phyloP scores from a whole-genome alignment of 2,888 invertebrate genomes.

The Caenorhabditis sp. region DNA sequence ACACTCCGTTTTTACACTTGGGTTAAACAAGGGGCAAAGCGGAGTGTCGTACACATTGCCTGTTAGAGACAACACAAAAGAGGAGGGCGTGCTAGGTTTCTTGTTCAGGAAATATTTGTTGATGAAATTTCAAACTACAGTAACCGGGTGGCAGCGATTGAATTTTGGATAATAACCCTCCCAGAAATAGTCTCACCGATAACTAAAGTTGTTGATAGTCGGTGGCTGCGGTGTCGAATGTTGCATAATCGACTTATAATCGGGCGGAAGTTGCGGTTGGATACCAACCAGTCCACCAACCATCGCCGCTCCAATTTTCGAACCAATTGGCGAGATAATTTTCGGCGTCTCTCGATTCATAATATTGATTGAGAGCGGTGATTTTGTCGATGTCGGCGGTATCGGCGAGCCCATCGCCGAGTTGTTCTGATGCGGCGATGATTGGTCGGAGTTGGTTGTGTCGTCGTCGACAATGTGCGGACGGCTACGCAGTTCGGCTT shows the following conservation, averaged over 20 bases:
- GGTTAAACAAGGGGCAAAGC: too few species aligned
- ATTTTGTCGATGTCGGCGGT: constrained; percentile 31
- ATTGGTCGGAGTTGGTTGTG: constrained; percentile 41
- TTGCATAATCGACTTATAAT: constrained; percentile 39
- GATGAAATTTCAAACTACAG: too few species aligned
- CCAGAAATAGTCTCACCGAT: too few species aligned
- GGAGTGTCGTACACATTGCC: too few species aligned
- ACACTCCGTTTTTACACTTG: too few species aligned
- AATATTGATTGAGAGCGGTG: constrained; percentile 31
- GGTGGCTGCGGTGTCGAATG: constrained; percentile 18
- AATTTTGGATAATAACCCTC: too few species aligned
- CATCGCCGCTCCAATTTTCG: constrained; percentile 16
- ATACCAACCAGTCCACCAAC: constrained; percentile 1
- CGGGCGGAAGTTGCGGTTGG: constrained; percentile 39
- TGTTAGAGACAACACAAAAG: too few species aligned
- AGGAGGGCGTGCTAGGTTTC: too few species aligned
- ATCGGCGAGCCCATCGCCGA: constrained; percentile 34
- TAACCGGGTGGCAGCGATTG: too few species aligned
- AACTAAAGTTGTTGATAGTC: background rate
- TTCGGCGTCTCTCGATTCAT: constrained; percentile 28
- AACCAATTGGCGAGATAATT: constrained; percentile 11
- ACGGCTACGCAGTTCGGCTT: constrained; percentile 12
- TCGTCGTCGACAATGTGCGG: constrained; percentile 13
- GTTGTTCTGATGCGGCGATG: constrained; percentile 40
- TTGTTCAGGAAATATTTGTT: too few species aligned